Base-by-base conservation (phyloP, 2,113 vertebrate genomes). In the Callionymus lyra region DNA sequence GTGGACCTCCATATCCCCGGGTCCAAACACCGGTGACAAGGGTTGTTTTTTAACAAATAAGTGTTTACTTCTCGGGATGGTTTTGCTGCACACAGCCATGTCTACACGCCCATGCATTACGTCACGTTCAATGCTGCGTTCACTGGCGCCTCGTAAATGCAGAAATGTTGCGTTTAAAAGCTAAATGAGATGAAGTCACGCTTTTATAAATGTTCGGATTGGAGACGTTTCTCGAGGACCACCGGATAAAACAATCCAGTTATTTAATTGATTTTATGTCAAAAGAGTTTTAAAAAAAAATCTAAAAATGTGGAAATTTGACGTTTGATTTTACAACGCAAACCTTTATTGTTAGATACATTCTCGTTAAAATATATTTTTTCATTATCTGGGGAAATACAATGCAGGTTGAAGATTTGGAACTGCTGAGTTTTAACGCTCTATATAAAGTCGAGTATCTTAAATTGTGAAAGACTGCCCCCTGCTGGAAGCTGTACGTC, bases 31-130 rank as follows among this genome's bases (percentile, higher is more conserved):
- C 49, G 40, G 39, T 51, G 70, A 65, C 59, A 70, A 53, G 21
- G 9, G 48, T 51, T 47, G 31, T 62, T 68, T 66, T 32, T 21
- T 36, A 9, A 47, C 35, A 66, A 51, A 70, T 53, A 53, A 59
- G 51, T 48, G 12, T 65, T 62, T 63, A 63, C 51, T 56, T 41
- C 32, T 44, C 51, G 31, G 50, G 13, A 38, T 37, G 56, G 37
- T 35, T 58, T 45, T 44, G 44, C 74, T 45, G 70, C 52, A 12
- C 57, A 59, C 53, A 66, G 74, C 66, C 72, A 74, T 72, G 65
- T 61, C 68, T 67, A 76, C 79, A 82, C 79, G 76, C 79, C 79
- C 79, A 65, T 69, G 61, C 46, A 12, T 74, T 50, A 31, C 79
- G 76, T 82, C 76, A 80, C 68, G 10, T 6, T 17, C 2, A 19